Percentiles rank a stretch among this genome's conserved stretches.
Evolutionary conservation across 2,113 vertebrate species (phyloP).

Genomic region (Ancistrus triradiatus): DNA sequence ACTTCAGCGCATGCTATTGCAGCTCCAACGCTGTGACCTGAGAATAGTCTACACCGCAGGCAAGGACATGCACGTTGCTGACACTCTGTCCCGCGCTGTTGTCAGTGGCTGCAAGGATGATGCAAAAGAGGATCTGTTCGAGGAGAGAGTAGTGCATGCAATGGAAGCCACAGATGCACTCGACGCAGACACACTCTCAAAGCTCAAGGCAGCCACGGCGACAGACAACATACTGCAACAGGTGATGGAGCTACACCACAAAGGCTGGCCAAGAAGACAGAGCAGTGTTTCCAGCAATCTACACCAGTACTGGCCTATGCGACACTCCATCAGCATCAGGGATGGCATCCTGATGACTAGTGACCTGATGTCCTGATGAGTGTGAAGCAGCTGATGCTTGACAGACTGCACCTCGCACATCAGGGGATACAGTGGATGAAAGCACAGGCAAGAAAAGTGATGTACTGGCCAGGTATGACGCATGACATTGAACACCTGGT

Average conservation of each 20-base stretch:
- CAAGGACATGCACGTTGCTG: constrained; percentile 14
- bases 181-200: neutral
- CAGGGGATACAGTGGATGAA: neutral
- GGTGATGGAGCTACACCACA: too few relatives aligned
- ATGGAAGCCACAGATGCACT: constrained; percentile 9
- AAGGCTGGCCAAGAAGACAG: too few relatives aligned
- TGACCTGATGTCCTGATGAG: too few relatives aligned
- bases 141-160: constrained; percentile 16
- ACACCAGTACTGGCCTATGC: too few relatives aligned
- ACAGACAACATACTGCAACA: too few relatives aligned
- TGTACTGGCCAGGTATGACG: neutral
- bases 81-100: neutral
- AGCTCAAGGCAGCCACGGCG: too few relatives aligned
- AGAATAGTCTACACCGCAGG: constrained; percentile 11
- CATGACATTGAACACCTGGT: neutral
- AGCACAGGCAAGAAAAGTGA: neutral
- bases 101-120: neutral
- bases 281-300: too few relatives aligned
- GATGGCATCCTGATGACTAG: too few relatives aligned
- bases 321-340: too few relatives aligned
- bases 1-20: constrained; percentile 10
- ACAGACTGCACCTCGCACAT: neutral
- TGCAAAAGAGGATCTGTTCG: neutral
- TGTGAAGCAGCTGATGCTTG: too few relatives aligned
- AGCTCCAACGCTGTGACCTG: constrained; percentile 32